Conservation (phyloP, 1,140 invertebrate species). For the Lasaia peninsularis region DNA sequence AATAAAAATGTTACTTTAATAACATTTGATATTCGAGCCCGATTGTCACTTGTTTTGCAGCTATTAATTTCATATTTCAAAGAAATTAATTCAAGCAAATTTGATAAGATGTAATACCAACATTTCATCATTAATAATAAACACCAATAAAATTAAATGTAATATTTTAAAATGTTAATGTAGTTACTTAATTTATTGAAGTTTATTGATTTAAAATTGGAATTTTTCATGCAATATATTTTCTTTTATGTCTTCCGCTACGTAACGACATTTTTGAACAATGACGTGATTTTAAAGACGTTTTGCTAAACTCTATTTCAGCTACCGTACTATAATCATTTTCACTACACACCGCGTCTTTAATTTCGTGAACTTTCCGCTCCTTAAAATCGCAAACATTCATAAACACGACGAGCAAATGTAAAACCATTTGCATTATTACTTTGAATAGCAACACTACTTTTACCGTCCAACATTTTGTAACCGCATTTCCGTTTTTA, state of each 20-base stretch:
- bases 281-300: constrained; percentile 38
- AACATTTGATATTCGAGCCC: too few relatives aligned
- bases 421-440: constrained; percentile 58
- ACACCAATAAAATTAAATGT: background rate
- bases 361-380: constrained; percentile 16
- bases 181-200: constrained; percentile 1
- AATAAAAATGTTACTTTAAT: too few relatives aligned
- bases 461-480: constrained; percentile 17
- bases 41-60: too few relatives aligned
- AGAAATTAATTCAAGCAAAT: too few relatives aligned
- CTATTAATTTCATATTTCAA: too few relatives aligned
- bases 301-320: constrained; percentile 51
- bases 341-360: constrained; percentile 9
- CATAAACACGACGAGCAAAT: constrained; percentile 52
- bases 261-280: constrained; percentile 12
- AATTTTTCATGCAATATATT: constrained; percentile 8
- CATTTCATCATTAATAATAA: too few relatives aligned
- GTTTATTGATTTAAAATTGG: constrained; percentile 2
- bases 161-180: background rate
- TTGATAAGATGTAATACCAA: too few relatives aligned
- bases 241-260: background rate
- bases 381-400: constrained; percentile 23
- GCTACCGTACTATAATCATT: constrained; percentile 19
- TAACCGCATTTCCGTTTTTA: constrained; percentile 1
- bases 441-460: constrained; percentile 36